Percentiles rank a stretch among this genome's conserved stretches.
Evolutionary conservation across 2,888 invertebrate genomes (phyloP).

Genomic region (Steinernema scapterisci): DNA sequence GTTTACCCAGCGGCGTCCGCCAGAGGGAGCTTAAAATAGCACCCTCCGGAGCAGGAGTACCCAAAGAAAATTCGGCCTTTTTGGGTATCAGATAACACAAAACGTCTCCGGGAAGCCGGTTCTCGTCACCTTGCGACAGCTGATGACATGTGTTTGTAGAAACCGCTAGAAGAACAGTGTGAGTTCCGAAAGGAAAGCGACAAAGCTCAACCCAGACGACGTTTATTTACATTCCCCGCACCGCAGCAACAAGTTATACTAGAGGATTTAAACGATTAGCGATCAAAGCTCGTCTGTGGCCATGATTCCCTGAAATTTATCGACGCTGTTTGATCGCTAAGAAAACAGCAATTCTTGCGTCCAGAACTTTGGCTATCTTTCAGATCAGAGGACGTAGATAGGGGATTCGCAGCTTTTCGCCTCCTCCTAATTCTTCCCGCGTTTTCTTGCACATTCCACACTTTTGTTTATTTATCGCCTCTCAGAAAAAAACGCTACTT

Average conservation of each 20-base stretch:
- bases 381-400: neutral
- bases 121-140: neutral
- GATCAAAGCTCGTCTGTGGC: constrained; percentile 21
- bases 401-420: neutral
- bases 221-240: constrained; percentile 12
- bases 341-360: neutral
- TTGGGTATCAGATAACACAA: neutral
- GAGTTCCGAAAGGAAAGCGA: constrained; percentile 11
- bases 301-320: neutral
- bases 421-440: neutral
- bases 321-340: neutral
- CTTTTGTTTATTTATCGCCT: neutral
- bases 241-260: constrained; percentile 3
- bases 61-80: neutral
- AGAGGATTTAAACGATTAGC: neutral
- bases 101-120: neutral
- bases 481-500: neutral
- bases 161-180: neutral
- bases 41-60: neutral
- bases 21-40: neutral
- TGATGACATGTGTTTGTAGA: constrained; percentile 11
- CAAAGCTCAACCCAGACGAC: neutral
- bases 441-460: neutral
- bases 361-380: too few relatives aligned
- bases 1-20: too few relatives aligned